Conservation (phyloP, 1,140 invertebrate species). For the Drosophila pectinifera region DNA sequence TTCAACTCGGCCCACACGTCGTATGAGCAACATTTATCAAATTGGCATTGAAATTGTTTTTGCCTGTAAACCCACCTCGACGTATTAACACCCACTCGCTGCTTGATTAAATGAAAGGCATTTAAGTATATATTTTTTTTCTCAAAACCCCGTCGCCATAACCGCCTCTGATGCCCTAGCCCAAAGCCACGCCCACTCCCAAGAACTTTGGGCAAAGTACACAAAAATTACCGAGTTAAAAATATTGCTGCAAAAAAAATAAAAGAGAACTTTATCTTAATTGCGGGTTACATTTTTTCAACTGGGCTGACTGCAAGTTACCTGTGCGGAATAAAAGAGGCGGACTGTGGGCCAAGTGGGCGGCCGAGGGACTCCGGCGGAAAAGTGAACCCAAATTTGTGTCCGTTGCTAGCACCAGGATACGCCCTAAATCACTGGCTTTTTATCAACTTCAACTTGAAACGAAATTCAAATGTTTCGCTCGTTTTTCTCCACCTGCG, state of each 20-base stretch:
- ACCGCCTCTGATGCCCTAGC: too few relatives aligned
- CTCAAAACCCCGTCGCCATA: neutral
- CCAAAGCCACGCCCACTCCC: slow-evolving; percentile 13
- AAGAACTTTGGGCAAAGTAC: slow-evolving; percentile 40
- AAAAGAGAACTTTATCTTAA: slow-evolving; percentile 58
- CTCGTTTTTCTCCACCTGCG: slow-evolving; percentile 48
- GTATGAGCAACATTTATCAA: slow-evolving; percentile 37
- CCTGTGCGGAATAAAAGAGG: slow-evolving; percentile 6
- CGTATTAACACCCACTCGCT: slow-evolving; percentile 15
- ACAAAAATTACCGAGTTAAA: slow-evolving; percentile 56
- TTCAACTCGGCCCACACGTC: slow-evolving; percentile 4
- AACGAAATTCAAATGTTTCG: slow-evolving; percentile 76
- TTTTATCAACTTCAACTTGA: slow-evolving; percentile 82
- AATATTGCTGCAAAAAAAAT: slow-evolving; percentile 14
- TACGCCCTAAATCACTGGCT: slow-evolving; percentile 71
- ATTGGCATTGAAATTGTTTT: slow-evolving; percentile 20
- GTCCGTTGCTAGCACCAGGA: slow-evolving; percentile 49
- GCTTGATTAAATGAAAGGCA: slow-evolving; percentile 28
- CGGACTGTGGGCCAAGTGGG: neutral
- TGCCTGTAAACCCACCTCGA: neutral
- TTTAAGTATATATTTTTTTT: slow-evolving; percentile 23
- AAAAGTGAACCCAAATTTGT: slow-evolving; percentile 58
- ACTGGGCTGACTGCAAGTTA: slow-evolving; percentile 4
- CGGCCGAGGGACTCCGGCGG: slow-evolving; percentile 3
- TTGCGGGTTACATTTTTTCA: slow-evolving; percentile 48